Base-by-base conservation (phyloP, 2,888 invertebrate species). In the Lithosia quadra region DNA sequence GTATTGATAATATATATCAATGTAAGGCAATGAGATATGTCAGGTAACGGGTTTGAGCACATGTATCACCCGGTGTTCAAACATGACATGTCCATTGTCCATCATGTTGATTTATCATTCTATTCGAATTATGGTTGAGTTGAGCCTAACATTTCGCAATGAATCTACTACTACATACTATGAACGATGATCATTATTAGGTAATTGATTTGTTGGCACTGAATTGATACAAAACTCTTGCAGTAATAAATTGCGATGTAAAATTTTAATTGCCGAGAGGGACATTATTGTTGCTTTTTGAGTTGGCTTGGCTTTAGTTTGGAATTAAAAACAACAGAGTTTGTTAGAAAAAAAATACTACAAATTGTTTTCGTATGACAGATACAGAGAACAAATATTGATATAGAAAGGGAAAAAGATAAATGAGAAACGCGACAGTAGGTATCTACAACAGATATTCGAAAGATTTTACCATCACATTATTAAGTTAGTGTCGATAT, bases 101-200 rank as follows among this genome's bases (percentile, higher is more conserved):
- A 65, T 61, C 57, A n/a, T 10, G 10, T 43, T 69, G 69, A 69
- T 69, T 63, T 65, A 65, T 58, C 39, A 58, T 21, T 13, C 36
- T 13, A 21, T 9, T 10, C 7, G 22, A 15, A 39, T 18, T 22
- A 24, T 36, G 22, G 36, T 39, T 60, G 18, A 39, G 60, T 39
- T 24, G 8, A 28, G 9, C 18, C 15, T 22, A 60, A 24, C 18
- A 60, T 10, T 39, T 60, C 15, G 24, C 60, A 24, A 39, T 24
- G 18, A 60, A 60, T 60, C 22, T 39, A 39, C 18, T 18, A 60
- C 13, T 39, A 24, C n/a, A n/a, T n/a, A n/a, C 36, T 60, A 18
- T 60, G 24, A 39, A 39, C 22, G 18, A 39, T 39, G 22, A 9
- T 3, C 10, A 39, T 39, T 24, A 24, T 10, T 60, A n/a, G n/a